Conservation (phyloP, 2,113 vertebrate genomes). For the Azemiops feae region DNA sequence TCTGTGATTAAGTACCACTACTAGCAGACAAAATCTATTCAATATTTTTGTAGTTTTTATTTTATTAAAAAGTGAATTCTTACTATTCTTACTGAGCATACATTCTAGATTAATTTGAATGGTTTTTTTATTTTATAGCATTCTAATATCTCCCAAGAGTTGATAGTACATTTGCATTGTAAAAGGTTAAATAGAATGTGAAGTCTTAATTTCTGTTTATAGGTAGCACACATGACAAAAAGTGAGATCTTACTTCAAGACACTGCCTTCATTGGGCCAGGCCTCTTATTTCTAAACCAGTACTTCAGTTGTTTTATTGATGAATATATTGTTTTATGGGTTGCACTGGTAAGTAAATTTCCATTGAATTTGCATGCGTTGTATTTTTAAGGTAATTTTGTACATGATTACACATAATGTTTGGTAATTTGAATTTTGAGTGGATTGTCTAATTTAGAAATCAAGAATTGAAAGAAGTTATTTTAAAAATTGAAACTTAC, state of each 20-base stretch:
- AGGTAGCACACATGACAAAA: slow-evolving; percentile 98
- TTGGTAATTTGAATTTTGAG: not conserved
- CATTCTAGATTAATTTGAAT: not conserved
- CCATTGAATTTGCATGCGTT: not conserved
- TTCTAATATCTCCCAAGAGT: not conserved
- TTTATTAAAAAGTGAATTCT: not conserved
- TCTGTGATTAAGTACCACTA: not conserved
- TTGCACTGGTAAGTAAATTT: slow-evolving; percentile 82
- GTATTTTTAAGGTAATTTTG: not conserved
- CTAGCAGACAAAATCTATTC: not conserved
- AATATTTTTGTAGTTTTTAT: not conserved
- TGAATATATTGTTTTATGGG: slow-evolving; percentile 90
- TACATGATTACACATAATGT: not conserved
- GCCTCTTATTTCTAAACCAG: slow-evolving; percentile 94
- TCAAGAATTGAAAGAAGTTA: not conserved
- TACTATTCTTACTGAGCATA: not conserved
- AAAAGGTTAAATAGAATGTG: not conserved
- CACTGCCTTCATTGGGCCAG: slow-evolving; percentile 91
- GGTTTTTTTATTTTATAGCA: not conserved
- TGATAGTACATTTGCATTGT: not conserved
- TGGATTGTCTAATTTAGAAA: not conserved
- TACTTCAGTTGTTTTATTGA: slow-evolving; percentile 95
- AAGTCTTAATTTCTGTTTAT: slow-evolving; percentile 17
- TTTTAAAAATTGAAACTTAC: not conserved
- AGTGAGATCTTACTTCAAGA: slow-evolving; percentile 92